Conservation (phyloP, 2,888 invertebrate genomes). For the Helobdella robusta region DNA sequence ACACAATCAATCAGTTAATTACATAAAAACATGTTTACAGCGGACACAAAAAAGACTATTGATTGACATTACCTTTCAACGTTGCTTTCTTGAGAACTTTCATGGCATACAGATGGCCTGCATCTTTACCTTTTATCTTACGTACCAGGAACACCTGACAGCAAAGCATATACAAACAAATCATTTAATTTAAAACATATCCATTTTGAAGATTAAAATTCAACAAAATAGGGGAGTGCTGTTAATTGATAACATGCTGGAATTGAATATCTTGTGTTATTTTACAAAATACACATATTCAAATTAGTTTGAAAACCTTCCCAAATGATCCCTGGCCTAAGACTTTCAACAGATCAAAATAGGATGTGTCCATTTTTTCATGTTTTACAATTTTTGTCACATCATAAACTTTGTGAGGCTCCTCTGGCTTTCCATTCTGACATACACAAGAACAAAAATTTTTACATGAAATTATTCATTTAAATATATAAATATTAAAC, state of each 20-base stretch:
- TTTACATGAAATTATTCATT: background rate
- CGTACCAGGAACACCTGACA: conserved; percentile 76
- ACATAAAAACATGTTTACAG: too few species aligned
- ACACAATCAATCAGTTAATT: too few species aligned
- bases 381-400: conserved; percentile 81
- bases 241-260: too few species aligned
- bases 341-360: conserved; percentile 93
- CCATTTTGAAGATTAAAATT: too few species aligned
- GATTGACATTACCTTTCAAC: conserved; percentile 76
- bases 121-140: conserved; percentile 83
- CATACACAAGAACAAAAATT: background rate
- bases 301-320: too few species aligned
- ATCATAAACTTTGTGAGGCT: conserved; percentile 65
- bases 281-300: too few species aligned
- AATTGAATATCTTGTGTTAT: too few species aligned
- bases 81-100: conserved; percentile 97
- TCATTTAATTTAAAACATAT: too few species aligned
- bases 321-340: conserved; percentile 94
- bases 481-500: background rate
- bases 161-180: background rate
- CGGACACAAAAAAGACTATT: too few species aligned
- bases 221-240: too few species aligned
- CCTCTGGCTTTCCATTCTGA: conserved; percentile 38
- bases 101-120: conserved; percentile 94
- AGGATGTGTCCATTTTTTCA: conserved; percentile 82